Evolutionary conservation across 2,113 vertebrate species (phyloP).

Genomic region (Thymallus thymallus): DNA sequence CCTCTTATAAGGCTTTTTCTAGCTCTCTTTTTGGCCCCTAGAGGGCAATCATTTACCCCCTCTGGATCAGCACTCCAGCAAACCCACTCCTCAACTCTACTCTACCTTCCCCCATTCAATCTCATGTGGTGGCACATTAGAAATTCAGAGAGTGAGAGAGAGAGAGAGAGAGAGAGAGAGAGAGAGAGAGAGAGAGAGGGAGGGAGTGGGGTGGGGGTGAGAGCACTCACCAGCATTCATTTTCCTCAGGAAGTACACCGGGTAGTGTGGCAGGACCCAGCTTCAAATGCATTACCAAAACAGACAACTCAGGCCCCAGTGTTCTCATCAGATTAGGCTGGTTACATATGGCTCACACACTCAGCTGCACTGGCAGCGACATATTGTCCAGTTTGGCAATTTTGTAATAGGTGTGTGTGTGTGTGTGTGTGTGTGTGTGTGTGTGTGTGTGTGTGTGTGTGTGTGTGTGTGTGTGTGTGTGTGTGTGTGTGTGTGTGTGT

Average conservation of each 20-base stretch:
- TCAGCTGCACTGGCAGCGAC: neutral
- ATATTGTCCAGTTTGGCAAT: conserved; percentile 1
- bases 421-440: conserved; percentile 8
- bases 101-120: conserved; percentile 21
- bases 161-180: conserved; percentile 12
- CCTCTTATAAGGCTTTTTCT: conserved; percentile 43
- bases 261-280: neutral
- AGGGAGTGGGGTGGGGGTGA: neutral
- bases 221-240: conserved; percentile 3
- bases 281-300: conserved; percentile 8
- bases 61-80: conserved; percentile 6
- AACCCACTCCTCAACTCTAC: neutral
- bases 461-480: conserved; percentile 7
- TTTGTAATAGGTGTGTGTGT: neutral
- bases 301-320: neutral
- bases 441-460: conserved; percentile 5
- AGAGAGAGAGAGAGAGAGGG: conserved; percentile 13
- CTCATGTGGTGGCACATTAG: conserved; percentile 41
- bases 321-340: neutral
- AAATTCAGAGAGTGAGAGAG: conserved; percentile 24
- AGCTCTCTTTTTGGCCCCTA: conserved; percentile 49
- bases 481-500: conserved; percentile 6
- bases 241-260: neutral
- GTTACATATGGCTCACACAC: neutral
- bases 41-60: conserved; percentile 59